phyloP scores from a whole-genome alignment of 2,113 vertebrate species.

The Mirza zaza region DNA sequence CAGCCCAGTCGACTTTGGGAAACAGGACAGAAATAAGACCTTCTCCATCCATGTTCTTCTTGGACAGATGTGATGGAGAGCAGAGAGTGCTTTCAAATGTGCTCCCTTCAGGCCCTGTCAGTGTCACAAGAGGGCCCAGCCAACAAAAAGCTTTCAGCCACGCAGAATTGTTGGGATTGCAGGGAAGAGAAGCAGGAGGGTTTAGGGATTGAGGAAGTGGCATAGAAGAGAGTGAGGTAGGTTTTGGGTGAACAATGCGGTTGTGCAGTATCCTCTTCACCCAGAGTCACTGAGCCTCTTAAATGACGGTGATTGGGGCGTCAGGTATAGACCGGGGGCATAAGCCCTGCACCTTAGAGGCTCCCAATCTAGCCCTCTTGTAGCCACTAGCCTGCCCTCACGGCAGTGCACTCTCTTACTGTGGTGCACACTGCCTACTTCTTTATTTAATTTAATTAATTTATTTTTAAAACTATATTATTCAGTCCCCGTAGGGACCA shows the following conservation, averaged over 20 bases:
- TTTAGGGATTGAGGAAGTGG: background rate
- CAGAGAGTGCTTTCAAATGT: background rate
- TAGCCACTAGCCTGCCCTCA: background rate
- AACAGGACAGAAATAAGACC: background rate
- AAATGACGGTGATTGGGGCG: background rate
- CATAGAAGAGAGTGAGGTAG: background rate
- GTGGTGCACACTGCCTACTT: background rate
- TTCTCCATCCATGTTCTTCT: background rate
- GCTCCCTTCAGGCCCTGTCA: background rate
- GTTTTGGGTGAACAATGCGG: background rate
- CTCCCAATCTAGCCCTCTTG: background rate
- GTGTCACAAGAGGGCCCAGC: background rate
- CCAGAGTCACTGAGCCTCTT: background rate
- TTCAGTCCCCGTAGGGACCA: too few relatives aligned
- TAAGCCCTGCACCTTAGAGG: background rate
- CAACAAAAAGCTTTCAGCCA: background rate
- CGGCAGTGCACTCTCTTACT: background rate
- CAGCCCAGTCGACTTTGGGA: background rate
- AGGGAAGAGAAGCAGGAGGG: background rate
- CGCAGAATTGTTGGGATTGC: accelerated
- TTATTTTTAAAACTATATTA: too few relatives aligned
- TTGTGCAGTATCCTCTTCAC: background rate
- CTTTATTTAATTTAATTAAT: too few relatives aligned
- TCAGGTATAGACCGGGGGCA: background rate
- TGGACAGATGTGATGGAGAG: background rate